A percentile compares a stretch with the other conserved stretches of the same genome.
Conservation (phyloP, 2,888 invertebrate genomes). For the Eristalis pertinax region DNA sequence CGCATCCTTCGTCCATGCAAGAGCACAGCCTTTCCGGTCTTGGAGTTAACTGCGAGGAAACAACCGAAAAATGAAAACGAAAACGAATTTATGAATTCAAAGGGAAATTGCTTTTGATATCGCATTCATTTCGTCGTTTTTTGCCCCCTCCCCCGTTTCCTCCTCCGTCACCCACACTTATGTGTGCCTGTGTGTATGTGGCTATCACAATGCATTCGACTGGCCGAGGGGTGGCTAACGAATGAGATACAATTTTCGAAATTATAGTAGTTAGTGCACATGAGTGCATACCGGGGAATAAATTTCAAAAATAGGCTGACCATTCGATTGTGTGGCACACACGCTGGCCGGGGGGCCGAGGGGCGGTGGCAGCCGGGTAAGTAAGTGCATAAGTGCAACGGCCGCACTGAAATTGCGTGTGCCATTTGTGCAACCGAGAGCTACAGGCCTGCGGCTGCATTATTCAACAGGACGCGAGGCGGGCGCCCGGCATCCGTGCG, state of each 20-base stretch:
- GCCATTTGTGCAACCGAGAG: slow-evolving; percentile 14
- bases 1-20: background rate
- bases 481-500: background rate
- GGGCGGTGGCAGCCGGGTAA: background rate
- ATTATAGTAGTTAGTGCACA: slow-evolving; percentile 55
- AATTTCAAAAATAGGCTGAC: slow-evolving; percentile 9
- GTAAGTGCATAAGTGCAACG: background rate
- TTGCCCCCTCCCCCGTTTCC: background rate
- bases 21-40: background rate
- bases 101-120: slow-evolving; percentile 72
- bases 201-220: background rate
- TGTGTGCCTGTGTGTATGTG: background rate
- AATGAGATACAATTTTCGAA: slow-evolving; percentile 18
- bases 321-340: background rate
- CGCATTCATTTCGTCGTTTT: slow-evolving; percentile 24
- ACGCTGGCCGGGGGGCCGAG: background rate
- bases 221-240: background rate
- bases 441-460: slow-evolving; percentile 21
- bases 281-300: slow-evolving; percentile 44
- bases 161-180: background rate
- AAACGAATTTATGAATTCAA: slow-evolving; percentile 71
- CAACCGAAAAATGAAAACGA: slow-evolving; percentile 39
- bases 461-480: slow-evolving; percentile 16
- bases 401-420: slow-evolving; percentile 3
- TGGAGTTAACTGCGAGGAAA: slow-evolving; percentile 26